Evolutionary conservation across 2,888 invertebrate species (phyloP).

Genomic region (Drosophila peninsularis): DNA sequence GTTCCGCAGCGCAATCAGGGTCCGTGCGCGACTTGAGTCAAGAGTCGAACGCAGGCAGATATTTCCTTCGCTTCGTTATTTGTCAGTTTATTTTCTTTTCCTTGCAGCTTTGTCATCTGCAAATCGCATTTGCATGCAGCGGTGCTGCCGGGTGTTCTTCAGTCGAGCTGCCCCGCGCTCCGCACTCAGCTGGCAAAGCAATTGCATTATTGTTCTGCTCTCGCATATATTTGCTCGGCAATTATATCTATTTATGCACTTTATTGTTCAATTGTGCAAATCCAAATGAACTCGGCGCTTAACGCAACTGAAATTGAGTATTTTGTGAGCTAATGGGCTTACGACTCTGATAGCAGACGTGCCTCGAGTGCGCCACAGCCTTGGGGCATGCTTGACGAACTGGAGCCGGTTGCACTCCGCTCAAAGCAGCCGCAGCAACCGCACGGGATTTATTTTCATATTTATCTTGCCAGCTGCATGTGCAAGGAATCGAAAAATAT

Average conservation of each 20-base stretch:
- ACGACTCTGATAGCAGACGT: not conserved
- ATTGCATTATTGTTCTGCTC: slow-evolving; percentile 3
- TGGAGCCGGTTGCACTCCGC: not conserved
- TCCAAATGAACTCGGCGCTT: not conserved
- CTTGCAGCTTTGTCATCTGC: not conserved
- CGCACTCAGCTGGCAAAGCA: not conserved
- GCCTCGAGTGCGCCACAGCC: not conserved
- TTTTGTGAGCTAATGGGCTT: slow-evolving; percentile 9
- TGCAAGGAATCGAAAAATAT: not conserved
- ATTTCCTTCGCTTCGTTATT: not conserved
- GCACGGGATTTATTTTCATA: not conserved
- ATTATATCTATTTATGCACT: slow-evolving; percentile 14
- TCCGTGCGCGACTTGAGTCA: not conserved
- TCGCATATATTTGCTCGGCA: slow-evolving; percentile 8
- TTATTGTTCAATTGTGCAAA: slow-evolving; percentile 10
- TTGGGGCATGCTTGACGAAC: not conserved
- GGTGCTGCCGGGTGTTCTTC: not conserved
- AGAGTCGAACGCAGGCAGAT: too few relatives aligned
- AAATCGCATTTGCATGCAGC: not conserved
- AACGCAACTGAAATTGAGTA: slow-evolving; percentile 6
- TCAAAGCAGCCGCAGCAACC: not conserved
- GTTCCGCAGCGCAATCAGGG: not conserved
- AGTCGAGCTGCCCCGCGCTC: not conserved
- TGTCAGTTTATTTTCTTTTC: not conserved
- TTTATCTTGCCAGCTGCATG: not conserved